Evolutionary conservation across 2,888 invertebrate genomes (phyloP).

Genomic region (Leistus spinibarbis): DNA sequence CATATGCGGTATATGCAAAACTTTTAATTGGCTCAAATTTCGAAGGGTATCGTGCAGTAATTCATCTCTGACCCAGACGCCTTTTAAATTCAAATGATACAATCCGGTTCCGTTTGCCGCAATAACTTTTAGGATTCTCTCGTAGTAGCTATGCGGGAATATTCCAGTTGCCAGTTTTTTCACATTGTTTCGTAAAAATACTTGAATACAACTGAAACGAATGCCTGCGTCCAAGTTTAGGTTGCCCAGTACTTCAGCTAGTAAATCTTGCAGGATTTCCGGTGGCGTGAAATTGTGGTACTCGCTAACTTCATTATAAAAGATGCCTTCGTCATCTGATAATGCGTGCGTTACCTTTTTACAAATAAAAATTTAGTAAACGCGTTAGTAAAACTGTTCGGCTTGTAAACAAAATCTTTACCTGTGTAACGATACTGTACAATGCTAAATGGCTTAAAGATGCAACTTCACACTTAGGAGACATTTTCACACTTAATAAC

Average conservation of each 20-base stretch:
- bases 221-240: conserved; percentile 71
- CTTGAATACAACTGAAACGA: conserved; percentile 68
- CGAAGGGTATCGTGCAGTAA: conserved; percentile 66
- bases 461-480: conserved; percentile 27
- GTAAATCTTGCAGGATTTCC: conserved; percentile 71
- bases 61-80: conserved; percentile 73
- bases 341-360: conserved; percentile 59
- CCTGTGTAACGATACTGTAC: conserved; percentile 29
- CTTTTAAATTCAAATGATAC: conserved; percentile 69
- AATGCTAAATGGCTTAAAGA: conserved; percentile 13
- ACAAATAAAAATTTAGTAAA: background rate
- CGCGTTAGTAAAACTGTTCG: background rate
- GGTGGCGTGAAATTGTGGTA: conserved; percentile 61
- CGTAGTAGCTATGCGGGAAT: conserved; percentile 74
- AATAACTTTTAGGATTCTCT: conserved; percentile 70
- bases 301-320: conserved; percentile 57
- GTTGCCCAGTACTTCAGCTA: conserved; percentile 68
- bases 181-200: conserved; percentile 69
- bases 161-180: conserved; percentile 70
- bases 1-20: conserved; percentile 71
- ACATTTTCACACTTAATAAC: conserved; percentile 10
- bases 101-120: conserved; percentile 68
- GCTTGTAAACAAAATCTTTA: background rate
- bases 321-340: conserved; percentile 63
- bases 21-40: conserved; percentile 65